A percentile compares a stretch with the other conserved stretches of the same genome.
These are phyloP conservation scores for Drosophila tripunctata DNA, from an alignment of 2,888 invertebrate species.

Conservation along the genomic window DNA sequence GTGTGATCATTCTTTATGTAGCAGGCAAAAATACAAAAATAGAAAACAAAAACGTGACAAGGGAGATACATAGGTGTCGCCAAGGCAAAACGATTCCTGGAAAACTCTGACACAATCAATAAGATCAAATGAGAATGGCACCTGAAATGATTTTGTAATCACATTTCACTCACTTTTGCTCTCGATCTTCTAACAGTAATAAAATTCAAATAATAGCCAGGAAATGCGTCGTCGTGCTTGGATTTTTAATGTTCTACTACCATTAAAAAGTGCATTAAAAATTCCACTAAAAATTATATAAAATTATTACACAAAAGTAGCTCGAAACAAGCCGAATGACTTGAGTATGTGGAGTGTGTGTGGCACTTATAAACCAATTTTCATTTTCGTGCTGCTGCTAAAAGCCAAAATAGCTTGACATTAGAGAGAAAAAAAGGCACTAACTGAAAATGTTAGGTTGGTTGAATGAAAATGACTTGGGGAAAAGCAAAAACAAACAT, in stretches of 20 bases:
- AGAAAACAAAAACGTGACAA: slow-evolving; percentile 47
- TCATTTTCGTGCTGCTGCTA: slow-evolving; percentile 74
- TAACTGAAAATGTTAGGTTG: slow-evolving; percentile 45
- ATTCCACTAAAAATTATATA: slow-evolving; percentile 42
- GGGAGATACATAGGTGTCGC: slow-evolving; percentile 51
- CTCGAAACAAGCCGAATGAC: slow-evolving; percentile 2
- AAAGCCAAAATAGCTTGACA: slow-evolving; percentile 73
- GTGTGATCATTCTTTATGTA: slow-evolving; percentile 31
- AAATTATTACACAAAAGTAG: slow-evolving; percentile 55
- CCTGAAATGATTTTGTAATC: slow-evolving; percentile 24
- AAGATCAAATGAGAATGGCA: slow-evolving; percentile 1
- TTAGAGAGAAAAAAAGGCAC: slow-evolving; percentile 45
- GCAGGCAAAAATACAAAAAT: slow-evolving; percentile 2
- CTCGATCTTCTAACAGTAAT: slow-evolving; percentile 2
- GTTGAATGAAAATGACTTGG: slow-evolving; percentile 40
- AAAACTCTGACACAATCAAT: slow-evolving; percentile 29
- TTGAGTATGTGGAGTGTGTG: slow-evolving; percentile 23
- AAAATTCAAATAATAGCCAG: slow-evolving; percentile 15
- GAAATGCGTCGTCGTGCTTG: slow-evolving; percentile 58
- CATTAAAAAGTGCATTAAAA: slow-evolving; percentile 66
- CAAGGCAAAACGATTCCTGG: slow-evolving; percentile 45
- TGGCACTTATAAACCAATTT: slow-evolving; percentile 67
- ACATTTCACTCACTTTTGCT: not conserved
- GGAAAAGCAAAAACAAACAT: slow-evolving; percentile 42
- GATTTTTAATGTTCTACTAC: slow-evolving; percentile 58